These are phyloP conservation scores for Megaceryle torquata DNA, from an alignment of 2,113 vertebrate genomes.

Conservation along the genomic window DNA sequence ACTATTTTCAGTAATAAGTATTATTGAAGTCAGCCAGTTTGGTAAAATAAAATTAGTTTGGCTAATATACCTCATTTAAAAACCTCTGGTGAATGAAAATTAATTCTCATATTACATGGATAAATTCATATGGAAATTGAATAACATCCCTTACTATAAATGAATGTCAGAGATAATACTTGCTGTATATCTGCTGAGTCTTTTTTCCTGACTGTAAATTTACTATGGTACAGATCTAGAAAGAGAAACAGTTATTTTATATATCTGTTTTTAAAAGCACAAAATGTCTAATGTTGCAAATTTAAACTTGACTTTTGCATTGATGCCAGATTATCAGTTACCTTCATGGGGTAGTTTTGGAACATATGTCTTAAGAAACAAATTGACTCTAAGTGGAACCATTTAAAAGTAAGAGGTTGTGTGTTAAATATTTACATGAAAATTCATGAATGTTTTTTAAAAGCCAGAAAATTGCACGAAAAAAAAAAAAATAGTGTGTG, in stretches of 20 bases:
- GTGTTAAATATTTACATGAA: not conserved
- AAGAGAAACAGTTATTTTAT: not conserved
- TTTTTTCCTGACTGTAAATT: not conserved
- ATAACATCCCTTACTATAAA: not conserved
- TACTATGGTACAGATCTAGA: not conserved
- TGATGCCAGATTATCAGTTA: not conserved
- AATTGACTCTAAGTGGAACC: not conserved
- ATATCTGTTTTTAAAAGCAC: not conserved
- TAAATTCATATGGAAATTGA: not conserved
- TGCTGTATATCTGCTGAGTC: not conserved
- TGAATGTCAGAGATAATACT: not conserved
- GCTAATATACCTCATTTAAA: not conserved
- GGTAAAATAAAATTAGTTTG: not conserved
- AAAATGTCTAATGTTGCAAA: not conserved
- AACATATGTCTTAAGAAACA: not conserved
- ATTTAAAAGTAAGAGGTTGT: not conserved
- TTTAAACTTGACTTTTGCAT: not conserved
- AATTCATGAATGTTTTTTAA: not conserved
- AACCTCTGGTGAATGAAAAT: not conserved
- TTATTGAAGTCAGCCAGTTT: not conserved
- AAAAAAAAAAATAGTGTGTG: not conserved
- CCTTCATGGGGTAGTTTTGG: not conserved
- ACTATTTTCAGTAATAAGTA: not conserved
- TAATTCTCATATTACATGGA: not conserved
- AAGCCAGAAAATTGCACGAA: not conserved